These are phyloP conservation scores for Beris morrisii DNA, from an alignment of 2,888 invertebrate genomes.

Conservation along the genomic window DNA sequence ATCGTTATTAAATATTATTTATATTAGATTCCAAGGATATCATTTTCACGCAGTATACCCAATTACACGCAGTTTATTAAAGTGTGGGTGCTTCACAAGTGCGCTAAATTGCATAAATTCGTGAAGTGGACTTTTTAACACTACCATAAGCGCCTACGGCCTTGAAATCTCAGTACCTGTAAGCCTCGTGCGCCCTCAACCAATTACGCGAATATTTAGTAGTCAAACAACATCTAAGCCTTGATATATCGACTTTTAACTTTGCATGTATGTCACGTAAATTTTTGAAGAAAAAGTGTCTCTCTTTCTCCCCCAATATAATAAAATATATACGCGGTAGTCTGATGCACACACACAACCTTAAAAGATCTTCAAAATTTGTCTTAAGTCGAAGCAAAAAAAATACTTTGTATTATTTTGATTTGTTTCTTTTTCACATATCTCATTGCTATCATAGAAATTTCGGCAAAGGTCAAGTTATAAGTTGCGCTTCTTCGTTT, in stretches of 20 bases:
- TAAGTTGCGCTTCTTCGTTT: too few relatives aligned
- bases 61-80: too few relatives aligned
- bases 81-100: too few relatives aligned
- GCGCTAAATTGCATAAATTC: too few relatives aligned
- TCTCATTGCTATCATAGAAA: too few relatives aligned
- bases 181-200: conserved; percentile 5
- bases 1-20: too few relatives aligned
- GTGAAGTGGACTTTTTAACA: too few relatives aligned
- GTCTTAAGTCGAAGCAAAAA: neutral
- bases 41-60: too few relatives aligned
- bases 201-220: conserved; percentile 10
- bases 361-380: neutral
- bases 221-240: conserved; percentile 19
- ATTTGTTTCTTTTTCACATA: too few relatives aligned
- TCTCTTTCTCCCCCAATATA: too few relatives aligned
- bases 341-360: neutral
- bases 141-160: neutral
- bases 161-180: conserved; percentile 6
- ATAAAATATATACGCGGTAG: neutral
- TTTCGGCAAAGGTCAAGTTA: too few relatives aligned
- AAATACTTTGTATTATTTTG: neutral
- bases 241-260: conserved; percentile 4
- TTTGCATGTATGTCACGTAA: conserved; percentile 15
- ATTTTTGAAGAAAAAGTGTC: neutral
- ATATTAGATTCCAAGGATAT: too few relatives aligned